Conservation (phyloP, 2,888 invertebrate genomes). For the Orchesella flavescens region DNA sequence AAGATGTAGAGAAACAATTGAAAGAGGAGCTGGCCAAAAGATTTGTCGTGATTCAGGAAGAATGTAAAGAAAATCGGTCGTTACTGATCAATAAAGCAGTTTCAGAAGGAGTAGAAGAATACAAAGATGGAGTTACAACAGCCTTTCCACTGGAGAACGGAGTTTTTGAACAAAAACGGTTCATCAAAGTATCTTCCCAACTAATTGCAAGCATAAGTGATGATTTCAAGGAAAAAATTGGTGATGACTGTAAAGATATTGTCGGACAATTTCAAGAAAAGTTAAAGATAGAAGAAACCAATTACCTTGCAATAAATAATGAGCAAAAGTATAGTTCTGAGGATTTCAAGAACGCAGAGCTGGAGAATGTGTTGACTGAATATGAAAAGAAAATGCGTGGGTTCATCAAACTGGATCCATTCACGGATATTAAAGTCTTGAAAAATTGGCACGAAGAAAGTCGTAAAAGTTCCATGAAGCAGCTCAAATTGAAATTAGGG, state of each 20-base stretch:
- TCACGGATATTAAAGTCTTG: too few species aligned
- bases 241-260: too few species aligned
- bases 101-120: background rate
- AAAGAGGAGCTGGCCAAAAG: background rate
- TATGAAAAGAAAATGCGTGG: too few species aligned
- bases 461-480: background rate
- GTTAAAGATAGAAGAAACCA: too few species aligned
- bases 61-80: background rate
- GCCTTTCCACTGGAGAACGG: background rate
- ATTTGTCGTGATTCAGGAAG: background rate
- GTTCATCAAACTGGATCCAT: too few species aligned
- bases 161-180: background rate
- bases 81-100: background rate
- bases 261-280: too few species aligned
- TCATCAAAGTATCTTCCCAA: background rate
- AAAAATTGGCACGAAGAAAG: background rate
- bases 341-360: too few species aligned
- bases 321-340: too few species aligned
- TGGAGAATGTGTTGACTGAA: too few species aligned
- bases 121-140: background rate
- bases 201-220: too few species aligned
- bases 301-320: too few species aligned
- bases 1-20: conserved; percentile 14
- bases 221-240: too few species aligned
- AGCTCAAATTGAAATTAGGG: background rate